Conservation (phyloP, 1,140 invertebrate genomes). For the Chironomus tepperi region DNA sequence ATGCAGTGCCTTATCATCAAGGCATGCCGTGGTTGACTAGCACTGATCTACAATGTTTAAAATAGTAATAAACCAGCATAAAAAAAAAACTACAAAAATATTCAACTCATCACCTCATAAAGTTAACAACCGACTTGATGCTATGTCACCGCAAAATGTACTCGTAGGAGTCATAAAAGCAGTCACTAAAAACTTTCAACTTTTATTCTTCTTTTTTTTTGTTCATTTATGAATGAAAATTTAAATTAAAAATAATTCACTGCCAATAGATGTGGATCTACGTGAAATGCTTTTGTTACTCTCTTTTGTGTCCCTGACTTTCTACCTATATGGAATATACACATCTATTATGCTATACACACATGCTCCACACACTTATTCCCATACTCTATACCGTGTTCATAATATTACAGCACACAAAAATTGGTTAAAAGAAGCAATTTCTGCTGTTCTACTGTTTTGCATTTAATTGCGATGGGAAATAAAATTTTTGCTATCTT, state of each 20-base stretch:
- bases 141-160: not conserved
- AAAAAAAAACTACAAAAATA: not conserved
- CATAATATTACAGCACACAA: slow-evolving; percentile 3
- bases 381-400: not conserved
- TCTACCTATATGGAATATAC: not conserved
- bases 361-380: not conserved
- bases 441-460: slow-evolving; percentile 18
- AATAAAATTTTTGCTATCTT: slow-evolving; percentile 17
- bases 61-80: not conserved
- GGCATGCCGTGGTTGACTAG: no score
- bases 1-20: no score
- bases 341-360: not conserved
- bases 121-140: not conserved
- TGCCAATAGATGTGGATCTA: not conserved
- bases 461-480: slow-evolving; percentile 23
- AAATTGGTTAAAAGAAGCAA: not conserved
- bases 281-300: not conserved
- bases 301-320: slow-evolving; percentile 4
- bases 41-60: not conserved
- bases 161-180: not conserved
- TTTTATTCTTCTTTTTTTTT: not conserved
- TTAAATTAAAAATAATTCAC: slow-evolving; percentile 24
- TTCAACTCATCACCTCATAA: slow-evolving; percentile 4
- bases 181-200: not conserved
- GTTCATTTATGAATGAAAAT: not conserved